phyloP scores from a whole-genome alignment of 2,888 invertebrate species.

The Anodontia alba region DNA sequence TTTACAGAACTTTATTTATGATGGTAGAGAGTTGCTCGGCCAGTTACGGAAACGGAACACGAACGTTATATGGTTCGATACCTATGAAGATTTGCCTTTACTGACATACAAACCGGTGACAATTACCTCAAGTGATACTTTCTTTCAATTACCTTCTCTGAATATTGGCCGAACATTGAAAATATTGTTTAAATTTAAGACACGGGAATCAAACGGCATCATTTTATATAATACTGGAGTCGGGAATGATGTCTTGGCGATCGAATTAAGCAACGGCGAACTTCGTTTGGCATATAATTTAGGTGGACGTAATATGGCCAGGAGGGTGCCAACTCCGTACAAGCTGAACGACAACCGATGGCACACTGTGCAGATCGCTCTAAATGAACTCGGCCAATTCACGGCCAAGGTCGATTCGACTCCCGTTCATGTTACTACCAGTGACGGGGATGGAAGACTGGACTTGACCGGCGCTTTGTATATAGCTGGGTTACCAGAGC shows the following conservation, averaged over 20 bases:
- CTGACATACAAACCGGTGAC: slow-evolving; percentile 74
- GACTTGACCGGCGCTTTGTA: slow-evolving; percentile 65
- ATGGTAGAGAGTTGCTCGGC: slow-evolving; percentile 69
- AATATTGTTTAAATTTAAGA: slow-evolving; percentile 78
- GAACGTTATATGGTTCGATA: slow-evolving; percentile 55
- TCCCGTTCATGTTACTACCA: slow-evolving; percentile 55
- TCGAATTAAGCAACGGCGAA: slow-evolving; percentile 79
- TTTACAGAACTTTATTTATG: slow-evolving; percentile 75
- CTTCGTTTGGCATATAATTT: slow-evolving; percentile 78
- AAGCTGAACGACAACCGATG: slow-evolving; percentile 76
- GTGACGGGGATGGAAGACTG: slow-evolving; percentile 61
- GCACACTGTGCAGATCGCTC: slow-evolving; percentile 73
- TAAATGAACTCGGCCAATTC: slow-evolving; percentile 64
- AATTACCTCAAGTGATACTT: slow-evolving; percentile 65
- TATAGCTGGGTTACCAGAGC: slow-evolving; percentile 79
- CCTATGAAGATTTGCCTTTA: slow-evolving; percentile 51
- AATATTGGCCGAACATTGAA: slow-evolving; percentile 58
- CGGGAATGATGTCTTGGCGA: slow-evolving; percentile 74
- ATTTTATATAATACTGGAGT: slow-evolving; percentile 75
- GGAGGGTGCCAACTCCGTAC: slow-evolving; percentile 44
- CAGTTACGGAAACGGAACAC: slow-evolving; percentile 44
- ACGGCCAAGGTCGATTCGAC: slow-evolving; percentile 67
- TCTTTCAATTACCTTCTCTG: slow-evolving; percentile 67
- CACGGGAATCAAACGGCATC: slow-evolving; percentile 74
- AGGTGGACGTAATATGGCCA: slow-evolving; percentile 48